These are phyloP conservation scores for Lordiphosa clarofinis DNA, from an alignment of 1,140 invertebrate genomes.

Conservation along the genomic window DNA sequence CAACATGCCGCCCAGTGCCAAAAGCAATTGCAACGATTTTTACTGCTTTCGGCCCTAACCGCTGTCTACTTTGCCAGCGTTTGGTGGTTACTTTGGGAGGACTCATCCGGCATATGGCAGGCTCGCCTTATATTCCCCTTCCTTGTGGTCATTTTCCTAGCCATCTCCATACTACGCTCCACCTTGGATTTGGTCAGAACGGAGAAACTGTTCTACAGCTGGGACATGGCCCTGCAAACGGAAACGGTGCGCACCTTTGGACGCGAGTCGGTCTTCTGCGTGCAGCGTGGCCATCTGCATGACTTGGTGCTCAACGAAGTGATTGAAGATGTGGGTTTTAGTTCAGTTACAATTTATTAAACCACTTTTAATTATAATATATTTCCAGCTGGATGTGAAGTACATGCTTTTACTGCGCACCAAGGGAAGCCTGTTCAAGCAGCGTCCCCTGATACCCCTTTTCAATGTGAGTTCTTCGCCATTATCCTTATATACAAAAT, in stretches of 20 bases:
- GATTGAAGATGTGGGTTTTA: constrained; percentile 80
- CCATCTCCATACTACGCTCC: constrained; percentile 22
- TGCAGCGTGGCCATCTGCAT: constrained; percentile 81
- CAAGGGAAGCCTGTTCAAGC: constrained; percentile 50
- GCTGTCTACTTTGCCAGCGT: constrained; percentile 26
- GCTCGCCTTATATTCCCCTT: constrained; percentile 42
- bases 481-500: too few relatives aligned
- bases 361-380: constrained; percentile 9
- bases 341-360: not conserved
- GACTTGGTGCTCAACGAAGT: constrained; percentile 84
- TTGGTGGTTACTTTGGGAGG: constrained; percentile 3
- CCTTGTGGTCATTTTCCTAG: constrained; percentile 2
- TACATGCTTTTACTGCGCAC: constrained; percentile 79
- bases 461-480: constrained; percentile 39
- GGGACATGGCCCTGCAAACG: constrained; percentile 82
- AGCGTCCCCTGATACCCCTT: constrained; percentile 45
- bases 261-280: constrained; percentile 70
- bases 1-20: constrained; percentile 34
- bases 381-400: constrained; percentile 77
- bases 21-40: constrained; percentile 34
- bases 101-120: constrained; percentile 9
- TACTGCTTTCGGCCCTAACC: constrained; percentile 22
- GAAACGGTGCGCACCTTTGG: constrained; percentile 77
- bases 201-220: constrained; percentile 81
- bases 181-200: constrained; percentile 36